These are phyloP conservation scores for Ditylenchus weischeri DNA, from an alignment of 2,888 invertebrate species.

Conservation along the genomic window DNA sequence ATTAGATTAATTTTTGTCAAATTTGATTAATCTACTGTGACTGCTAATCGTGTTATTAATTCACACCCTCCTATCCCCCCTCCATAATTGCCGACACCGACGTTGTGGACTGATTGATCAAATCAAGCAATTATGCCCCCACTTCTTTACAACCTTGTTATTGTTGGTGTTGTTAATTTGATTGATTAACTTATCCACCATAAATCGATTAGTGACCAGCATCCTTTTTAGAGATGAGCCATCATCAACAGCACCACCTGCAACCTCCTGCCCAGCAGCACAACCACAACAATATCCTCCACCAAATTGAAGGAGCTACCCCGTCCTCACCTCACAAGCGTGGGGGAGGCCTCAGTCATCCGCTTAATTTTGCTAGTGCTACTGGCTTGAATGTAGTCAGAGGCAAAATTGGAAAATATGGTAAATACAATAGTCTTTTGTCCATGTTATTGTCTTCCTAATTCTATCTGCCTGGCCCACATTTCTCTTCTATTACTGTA, in stretches of 20 bases:
- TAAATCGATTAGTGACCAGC: too few species aligned
- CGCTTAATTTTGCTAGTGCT: too few species aligned
- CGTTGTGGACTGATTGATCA: not conserved
- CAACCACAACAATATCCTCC: slow-evolving; percentile 8
- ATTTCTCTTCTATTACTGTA: too few species aligned
- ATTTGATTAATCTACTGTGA: not conserved
- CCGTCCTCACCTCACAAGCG: too few species aligned
- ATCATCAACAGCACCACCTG: slow-evolving; percentile 1
- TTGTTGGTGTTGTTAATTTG: slow-evolving; percentile 3
- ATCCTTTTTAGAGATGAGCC: not conserved
- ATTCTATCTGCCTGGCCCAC: too few species aligned
- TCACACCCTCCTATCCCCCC: slow-evolving; percentile 1
- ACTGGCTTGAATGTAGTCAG: not conserved
- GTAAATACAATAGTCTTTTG: slow-evolving; percentile 3
- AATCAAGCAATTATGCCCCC: not conserved
- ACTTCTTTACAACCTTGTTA: not conserved
- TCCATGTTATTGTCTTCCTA: too few species aligned
- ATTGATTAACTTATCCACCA: not conserved
- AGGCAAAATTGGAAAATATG: slow-evolving; percentile 24
- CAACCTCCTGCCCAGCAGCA: not conserved
- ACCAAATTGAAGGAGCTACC: not conserved
- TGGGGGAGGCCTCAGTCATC: too few species aligned
- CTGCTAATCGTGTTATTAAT: slow-evolving; percentile 8
- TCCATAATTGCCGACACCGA: slow-evolving; percentile 2
- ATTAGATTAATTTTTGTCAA: not conserved